Conservation (phyloP, 1,140 invertebrate species). For the Rhagoletis zephyria region DNA sequence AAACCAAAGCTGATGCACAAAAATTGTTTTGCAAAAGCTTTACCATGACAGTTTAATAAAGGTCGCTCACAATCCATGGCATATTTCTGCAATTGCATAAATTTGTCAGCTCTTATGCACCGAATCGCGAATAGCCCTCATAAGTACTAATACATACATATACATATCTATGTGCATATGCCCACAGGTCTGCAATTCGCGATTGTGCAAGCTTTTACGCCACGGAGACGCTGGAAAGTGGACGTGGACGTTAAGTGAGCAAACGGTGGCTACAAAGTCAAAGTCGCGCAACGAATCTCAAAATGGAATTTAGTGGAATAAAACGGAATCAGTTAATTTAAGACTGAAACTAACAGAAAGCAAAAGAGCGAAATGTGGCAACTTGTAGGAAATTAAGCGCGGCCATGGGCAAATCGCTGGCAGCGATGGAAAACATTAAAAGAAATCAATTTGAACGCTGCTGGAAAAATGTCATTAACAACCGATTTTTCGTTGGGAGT, state of each 20-base stretch:
- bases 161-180: no score
- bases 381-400: not conserved
- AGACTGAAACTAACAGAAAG: not conserved
- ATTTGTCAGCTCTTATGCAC: no score
- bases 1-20: no score
- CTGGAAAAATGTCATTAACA: constrained; percentile 48
- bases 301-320: not conserved
- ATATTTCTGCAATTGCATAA: no score
- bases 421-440: not conserved
- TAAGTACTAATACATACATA: no score
- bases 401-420: not conserved
- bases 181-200: no score
- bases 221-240: not conserved
- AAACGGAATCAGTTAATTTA: not conserved
- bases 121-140: no score
- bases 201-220: no score
- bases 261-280: not conserved
- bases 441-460: constrained; percentile 11
- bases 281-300: not conserved
- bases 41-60: no score
- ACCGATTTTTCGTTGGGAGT: constrained; percentile 14
- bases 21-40: no score
- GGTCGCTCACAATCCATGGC: no score
- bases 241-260: not conserved
- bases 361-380: not conserved